These are phyloP conservation scores for Stenolophus ochropezus DNA, from an alignment of 2,888 invertebrate species.

Conservation along the genomic window DNA sequence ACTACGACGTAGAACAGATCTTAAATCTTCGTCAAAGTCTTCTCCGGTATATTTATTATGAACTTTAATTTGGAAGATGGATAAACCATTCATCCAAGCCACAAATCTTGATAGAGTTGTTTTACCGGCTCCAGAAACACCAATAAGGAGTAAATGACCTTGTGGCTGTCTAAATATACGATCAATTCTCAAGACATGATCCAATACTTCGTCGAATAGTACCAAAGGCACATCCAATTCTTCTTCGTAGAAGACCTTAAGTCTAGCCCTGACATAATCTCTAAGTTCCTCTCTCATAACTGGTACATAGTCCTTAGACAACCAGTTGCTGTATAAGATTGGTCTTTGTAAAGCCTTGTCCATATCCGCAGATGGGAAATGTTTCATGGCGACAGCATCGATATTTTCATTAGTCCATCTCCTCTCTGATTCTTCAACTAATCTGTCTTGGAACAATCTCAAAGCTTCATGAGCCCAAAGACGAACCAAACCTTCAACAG, in stretches of 20 bases:
- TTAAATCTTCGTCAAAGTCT: conserved; percentile 99
- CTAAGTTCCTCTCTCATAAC: conserved; percentile 95
- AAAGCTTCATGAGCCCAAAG: conserved; percentile 99
- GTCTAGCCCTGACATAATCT: conserved; percentile 96
- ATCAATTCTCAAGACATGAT: conserved; percentile 98
- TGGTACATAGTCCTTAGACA: conserved; percentile 98
- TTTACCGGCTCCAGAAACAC: conserved; percentile 99
- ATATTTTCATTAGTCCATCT: conserved; percentile 99
- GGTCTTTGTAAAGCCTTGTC: conserved; percentile 93
- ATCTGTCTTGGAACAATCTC: conserved; percentile 95
- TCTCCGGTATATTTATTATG: conserved; percentile 99
- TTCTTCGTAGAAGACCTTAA: conserved; percentile 99
- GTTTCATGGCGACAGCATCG: conserved; percentile 92
- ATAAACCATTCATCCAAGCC: conserved; percentile 99
- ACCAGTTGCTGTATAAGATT: conserved; percentile 99
- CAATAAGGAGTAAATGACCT: conserved; percentile 97
- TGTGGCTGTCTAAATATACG: conserved; percentile 99
- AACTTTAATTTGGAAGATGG: conserved; percentile 99
- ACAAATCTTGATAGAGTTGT: conserved; percentile 99
- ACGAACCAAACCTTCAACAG: conserved; percentile 96
- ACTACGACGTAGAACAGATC: conserved; percentile 89
- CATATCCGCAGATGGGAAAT: conserved; percentile 84
- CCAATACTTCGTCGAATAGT: conserved; percentile 98
- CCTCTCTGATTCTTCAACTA: conserved; percentile 96
- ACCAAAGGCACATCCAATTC: conserved; percentile 98